Evolutionary conservation across 2,113 vertebrate genomes (phyloP).

Genomic region (Pollimyrus isidori): DNA sequence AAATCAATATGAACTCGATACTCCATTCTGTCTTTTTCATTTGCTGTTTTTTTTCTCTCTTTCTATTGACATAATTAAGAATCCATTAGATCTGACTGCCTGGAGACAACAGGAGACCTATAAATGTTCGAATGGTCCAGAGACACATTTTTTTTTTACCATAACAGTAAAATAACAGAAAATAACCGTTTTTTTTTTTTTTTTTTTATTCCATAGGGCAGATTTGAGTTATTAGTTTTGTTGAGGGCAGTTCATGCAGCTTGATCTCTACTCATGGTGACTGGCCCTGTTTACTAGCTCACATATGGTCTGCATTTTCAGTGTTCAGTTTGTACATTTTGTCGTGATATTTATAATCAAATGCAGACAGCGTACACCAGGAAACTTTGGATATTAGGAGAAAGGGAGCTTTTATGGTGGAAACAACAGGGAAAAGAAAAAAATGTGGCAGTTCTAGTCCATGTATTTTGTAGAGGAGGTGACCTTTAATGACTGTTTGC

Average conservation of each 20-base stretch:
- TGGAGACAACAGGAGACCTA: neutral
- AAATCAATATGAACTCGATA: neutral
- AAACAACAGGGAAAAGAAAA: neutral
- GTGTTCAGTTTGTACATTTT: neutral
- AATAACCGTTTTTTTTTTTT: neutral
- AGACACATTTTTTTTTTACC: neutral
- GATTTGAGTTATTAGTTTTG: neutral
- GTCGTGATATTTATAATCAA: neutral
- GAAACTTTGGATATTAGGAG: neutral
- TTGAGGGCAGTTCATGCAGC: neutral
- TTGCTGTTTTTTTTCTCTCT: neutral
- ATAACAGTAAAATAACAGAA: neutral
- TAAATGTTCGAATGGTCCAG: neutral
- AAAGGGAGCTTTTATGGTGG: neutral
- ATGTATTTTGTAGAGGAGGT: neutral
- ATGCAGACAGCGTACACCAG: neutral
- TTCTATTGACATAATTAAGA: neutral
- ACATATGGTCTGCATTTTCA: neutral
- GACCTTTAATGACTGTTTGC: neutral
- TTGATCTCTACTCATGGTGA: neutral
- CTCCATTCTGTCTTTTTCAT: neutral
- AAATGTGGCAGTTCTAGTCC: no score
- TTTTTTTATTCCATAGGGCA: neutral
- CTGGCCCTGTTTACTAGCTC: neutral
- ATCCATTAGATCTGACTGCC: neutral